Base-by-base conservation (phyloP, 2,113 vertebrate genomes). In the Dromaius novaehollandiae region DNA sequence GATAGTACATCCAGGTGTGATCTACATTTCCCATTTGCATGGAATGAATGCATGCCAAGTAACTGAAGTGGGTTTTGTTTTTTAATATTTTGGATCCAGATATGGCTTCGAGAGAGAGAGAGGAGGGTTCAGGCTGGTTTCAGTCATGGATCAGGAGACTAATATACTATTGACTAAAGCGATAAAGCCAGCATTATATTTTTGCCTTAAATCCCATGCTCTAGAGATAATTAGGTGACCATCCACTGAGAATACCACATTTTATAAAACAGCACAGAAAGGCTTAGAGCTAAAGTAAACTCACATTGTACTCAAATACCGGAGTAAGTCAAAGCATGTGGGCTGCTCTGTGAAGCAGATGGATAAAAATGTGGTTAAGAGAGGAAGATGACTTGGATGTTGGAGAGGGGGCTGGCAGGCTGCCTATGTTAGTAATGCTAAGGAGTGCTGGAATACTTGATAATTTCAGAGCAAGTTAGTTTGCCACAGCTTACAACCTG, bases 401-500 rank as follows among this genome's bases (percentile, higher is more conserved):
- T 96, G 93, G 93, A 84, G 66, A 87, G 56, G 30, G 73, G 69
- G n/a, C 61, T 97, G 97, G 97, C 98, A 98, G 93, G 9, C 90
- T 97, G 98, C 97, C 96, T 97, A 87, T 82, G 30, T 79, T 93
- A 96, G 95, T 96, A 89, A 96, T 86, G 73, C 91, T 95, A 90
- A 94, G 96, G 94, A 97, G 88, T 84, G 40, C 96, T 93, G 96
- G 95, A 94, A 97, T 82, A 90, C 95, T 97, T 93, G 96, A 94
- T 97, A 96, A 97, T 98, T 98, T 97, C 97, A 97, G 80, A 96
- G 93, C 70, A 97, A 98, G 95, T 97, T 97, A 91, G 87, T 97
- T 98, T 97, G 93, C 95, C 90, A 88, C 93, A 97, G 96, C 92
- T 97, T 97, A 95, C 96, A 98, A 94, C 96, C 97, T 97, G 97